phyloP scores from a whole-genome alignment of 2,113 vertebrate genomes.

The Hepsetus odoe region DNA sequence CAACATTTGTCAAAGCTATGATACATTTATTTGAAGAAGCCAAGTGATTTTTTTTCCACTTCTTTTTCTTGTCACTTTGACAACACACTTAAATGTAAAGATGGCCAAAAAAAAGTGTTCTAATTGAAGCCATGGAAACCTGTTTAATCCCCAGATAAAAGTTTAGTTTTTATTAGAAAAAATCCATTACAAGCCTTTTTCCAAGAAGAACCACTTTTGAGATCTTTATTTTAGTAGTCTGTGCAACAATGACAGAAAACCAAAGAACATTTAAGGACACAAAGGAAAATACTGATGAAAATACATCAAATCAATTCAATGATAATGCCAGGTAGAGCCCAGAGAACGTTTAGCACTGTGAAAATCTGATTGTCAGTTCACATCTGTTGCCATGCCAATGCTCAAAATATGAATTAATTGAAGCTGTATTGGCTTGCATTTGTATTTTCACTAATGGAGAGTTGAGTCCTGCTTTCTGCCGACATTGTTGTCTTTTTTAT shows the following conservation, averaged over 20 bases:
- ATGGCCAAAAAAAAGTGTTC: background rate
- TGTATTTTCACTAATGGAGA: conserved; percentile 44
- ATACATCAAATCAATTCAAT: background rate
- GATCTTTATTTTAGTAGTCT: too few species aligned
- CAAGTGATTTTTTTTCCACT: background rate
- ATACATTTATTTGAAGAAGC: background rate
- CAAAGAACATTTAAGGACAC: background rate
- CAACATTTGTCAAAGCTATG: background rate
- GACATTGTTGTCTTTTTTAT: too few species aligned
- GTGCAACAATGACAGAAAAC: too few species aligned
- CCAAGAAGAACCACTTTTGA: too few species aligned
- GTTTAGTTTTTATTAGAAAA: too few species aligned
- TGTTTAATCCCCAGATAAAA: too few species aligned
- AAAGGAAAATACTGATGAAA: background rate
- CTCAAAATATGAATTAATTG: conserved; percentile 53
- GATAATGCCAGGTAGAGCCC: background rate
- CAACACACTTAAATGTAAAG: background rate
- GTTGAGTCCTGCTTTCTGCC: conserved; percentile 29
- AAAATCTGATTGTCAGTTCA: conserved; percentile 9
- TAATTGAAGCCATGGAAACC: background rate
- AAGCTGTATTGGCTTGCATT: conserved; percentile 45
- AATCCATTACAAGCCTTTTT: too few species aligned
- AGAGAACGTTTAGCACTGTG: conserved; percentile 11
- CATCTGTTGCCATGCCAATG: conserved; percentile 51
- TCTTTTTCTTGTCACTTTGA: background rate